phyloP scores from a whole-genome alignment of 2,888 invertebrate species.

The Leptothorax acervorum region DNA sequence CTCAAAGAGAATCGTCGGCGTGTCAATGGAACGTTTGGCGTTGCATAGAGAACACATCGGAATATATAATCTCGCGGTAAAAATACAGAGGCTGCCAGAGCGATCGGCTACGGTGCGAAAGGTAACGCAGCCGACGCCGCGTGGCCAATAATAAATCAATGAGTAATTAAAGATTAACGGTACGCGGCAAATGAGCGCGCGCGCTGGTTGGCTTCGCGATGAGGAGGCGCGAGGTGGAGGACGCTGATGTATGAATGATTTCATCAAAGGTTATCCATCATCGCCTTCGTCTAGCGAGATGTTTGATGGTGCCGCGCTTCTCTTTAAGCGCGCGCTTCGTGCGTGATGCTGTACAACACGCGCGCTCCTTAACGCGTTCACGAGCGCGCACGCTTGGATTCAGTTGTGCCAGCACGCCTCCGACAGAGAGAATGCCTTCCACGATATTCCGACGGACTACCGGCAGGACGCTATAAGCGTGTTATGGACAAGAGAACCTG shows the following conservation, averaged over 20 bases:
- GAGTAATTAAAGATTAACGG: constrained; percentile 84
- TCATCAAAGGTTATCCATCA: constrained; percentile 84
- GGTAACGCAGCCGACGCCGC: constrained; percentile 69
- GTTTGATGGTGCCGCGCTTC: constrained; percentile 81
- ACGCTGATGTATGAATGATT: constrained; percentile 83
- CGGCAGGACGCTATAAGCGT: constrained; percentile 10
- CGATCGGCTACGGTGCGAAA: constrained; percentile 60
- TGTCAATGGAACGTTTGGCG: constrained; percentile 46
- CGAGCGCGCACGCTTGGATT: constrained; percentile 39
- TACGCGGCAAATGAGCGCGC: constrained; percentile 72
- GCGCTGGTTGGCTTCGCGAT: neutral
- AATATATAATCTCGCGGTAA: neutral
- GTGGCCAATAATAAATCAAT: constrained; percentile 82
- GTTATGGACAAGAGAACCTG: neutral
- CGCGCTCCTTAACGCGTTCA: constrained; percentile 44
- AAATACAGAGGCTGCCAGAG: constrained; percentile 32
- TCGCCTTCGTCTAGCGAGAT: constrained; percentile 80
- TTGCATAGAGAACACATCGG: constrained; percentile 19
- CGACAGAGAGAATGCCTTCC: constrained; percentile 17
- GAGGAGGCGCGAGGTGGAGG: constrained; percentile 32
- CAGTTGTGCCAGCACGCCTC: constrained; percentile 30
- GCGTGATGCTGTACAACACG: constrained; percentile 55
- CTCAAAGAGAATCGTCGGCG: constrained; percentile 14
- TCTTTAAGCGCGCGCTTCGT: constrained; percentile 59
- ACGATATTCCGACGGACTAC: constrained; percentile 31